Conservation (phyloP, 2,113 vertebrate species). For the Microcebus murinus region DNA sequence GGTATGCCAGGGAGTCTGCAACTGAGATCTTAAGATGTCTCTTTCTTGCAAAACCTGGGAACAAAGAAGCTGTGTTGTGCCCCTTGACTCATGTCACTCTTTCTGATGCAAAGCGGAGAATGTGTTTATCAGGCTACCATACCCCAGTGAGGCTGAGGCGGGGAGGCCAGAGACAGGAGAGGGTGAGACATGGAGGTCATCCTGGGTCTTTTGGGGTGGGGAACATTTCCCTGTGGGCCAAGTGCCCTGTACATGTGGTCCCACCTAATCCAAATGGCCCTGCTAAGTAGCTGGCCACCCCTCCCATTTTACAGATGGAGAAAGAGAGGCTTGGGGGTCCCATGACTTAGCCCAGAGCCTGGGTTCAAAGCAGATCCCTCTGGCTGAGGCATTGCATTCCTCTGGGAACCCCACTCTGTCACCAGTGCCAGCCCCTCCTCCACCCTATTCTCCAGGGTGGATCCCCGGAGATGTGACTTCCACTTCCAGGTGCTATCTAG, state of each 20-base stretch:
- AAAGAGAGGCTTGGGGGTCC: neutral
- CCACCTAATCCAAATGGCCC: neutral
- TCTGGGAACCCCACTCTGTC: neutral
- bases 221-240: neutral
- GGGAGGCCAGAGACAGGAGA: neutral
- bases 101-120: neutral
- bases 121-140: neutral
- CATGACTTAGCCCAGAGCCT: neutral
- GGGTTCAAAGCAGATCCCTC: neutral
- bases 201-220: neutral
- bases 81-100: neutral
- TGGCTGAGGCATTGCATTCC: neutral
- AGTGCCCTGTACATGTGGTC: neutral
- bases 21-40: conserved; percentile 13
- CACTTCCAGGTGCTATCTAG: neutral
- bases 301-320: neutral
- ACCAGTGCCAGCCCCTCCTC: neutral
- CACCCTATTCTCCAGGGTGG: neutral
- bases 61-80: neutral
- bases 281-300: neutral
- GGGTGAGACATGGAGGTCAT: too few species aligned
- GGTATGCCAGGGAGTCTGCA: neutral
- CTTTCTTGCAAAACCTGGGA: conserved; percentile 27
- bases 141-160: neutral
- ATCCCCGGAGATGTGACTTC: neutral